Conservation (phyloP, 1,140 invertebrate genomes). For the Cotesia vestalis region DNA sequence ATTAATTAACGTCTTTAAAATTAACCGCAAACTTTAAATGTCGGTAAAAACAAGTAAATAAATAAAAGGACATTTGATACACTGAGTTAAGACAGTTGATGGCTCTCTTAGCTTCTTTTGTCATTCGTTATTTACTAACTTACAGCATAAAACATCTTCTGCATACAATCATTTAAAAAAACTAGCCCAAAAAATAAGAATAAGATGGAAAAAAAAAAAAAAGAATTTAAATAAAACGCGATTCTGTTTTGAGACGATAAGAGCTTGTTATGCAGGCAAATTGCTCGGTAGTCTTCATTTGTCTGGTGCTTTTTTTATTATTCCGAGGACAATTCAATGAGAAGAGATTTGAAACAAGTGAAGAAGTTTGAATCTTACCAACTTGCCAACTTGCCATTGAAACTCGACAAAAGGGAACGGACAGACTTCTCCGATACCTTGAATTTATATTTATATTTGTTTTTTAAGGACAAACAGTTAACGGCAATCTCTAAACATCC, state of each 20-base stretch:
- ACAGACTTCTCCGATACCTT: constrained; percentile 16
- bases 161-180: no score
- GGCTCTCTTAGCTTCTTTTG: background rate
- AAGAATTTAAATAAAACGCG: constrained; percentile 10
- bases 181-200: background rate
- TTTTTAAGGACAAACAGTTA: constrained; percentile 37
- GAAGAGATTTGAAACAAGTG: background rate
- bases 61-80: constrained; percentile 31
- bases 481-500: constrained; percentile 58
- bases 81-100: constrained; percentile 23
- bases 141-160: no score
- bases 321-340: background rate
- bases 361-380: background rate
- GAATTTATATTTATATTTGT: no score
- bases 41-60: constrained; percentile 40
- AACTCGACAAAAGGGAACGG: no score
- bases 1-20: constrained; percentile 56
- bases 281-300: constrained; percentile 37
- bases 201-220: background rate
- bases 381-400: no score
- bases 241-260: constrained; percentile 1
- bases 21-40: constrained; percentile 64
- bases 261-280: constrained; percentile 43
- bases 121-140: no score
- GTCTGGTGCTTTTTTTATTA: background rate